Conservation (phyloP, 1,140 invertebrate species). For the Hypothenemus hampei region DNA sequence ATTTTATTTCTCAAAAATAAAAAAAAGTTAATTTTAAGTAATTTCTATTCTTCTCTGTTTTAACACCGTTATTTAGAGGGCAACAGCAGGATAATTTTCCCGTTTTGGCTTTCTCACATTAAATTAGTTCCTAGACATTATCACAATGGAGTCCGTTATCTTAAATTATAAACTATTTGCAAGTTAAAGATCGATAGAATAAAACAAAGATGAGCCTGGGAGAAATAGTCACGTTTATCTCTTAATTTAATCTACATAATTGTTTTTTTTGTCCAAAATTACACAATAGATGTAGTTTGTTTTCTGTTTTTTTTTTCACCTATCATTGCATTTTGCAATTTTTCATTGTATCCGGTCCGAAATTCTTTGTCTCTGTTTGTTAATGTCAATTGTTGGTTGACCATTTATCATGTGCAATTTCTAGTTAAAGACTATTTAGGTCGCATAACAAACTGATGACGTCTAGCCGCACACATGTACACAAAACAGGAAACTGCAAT, state of each 20-base stretch:
- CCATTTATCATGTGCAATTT: too few relatives aligned
- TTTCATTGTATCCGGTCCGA: too few relatives aligned
- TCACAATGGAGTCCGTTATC: conserved; percentile 2
- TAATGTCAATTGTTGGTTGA: too few relatives aligned
- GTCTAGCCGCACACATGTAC: too few relatives aligned
- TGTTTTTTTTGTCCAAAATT: too few relatives aligned
- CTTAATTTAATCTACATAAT: not conserved
- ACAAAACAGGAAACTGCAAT: not conserved
- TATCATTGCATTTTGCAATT: too few relatives aligned
- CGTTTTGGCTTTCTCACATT: conserved; percentile 6
- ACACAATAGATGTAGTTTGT: too few relatives aligned
- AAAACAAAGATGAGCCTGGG: not conserved
- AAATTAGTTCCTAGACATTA: conserved; percentile 1
- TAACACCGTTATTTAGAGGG: not conserved
- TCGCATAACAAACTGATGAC: too few relatives aligned
- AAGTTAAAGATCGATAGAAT: not conserved
- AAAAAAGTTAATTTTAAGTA: not conserved
- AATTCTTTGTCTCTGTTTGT: too few relatives aligned
- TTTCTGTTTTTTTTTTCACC: too few relatives aligned
- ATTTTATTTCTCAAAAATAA: too few relatives aligned
- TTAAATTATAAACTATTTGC: not conserved
- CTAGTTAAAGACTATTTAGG: too few relatives aligned
- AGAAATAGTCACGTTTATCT: not conserved
- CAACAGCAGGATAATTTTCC: not conserved
- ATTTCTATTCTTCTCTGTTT: not conserved